These are phyloP conservation scores for Isichthys henryi DNA, from an alignment of 2,113 vertebrate species.

Conservation along the genomic window DNA sequence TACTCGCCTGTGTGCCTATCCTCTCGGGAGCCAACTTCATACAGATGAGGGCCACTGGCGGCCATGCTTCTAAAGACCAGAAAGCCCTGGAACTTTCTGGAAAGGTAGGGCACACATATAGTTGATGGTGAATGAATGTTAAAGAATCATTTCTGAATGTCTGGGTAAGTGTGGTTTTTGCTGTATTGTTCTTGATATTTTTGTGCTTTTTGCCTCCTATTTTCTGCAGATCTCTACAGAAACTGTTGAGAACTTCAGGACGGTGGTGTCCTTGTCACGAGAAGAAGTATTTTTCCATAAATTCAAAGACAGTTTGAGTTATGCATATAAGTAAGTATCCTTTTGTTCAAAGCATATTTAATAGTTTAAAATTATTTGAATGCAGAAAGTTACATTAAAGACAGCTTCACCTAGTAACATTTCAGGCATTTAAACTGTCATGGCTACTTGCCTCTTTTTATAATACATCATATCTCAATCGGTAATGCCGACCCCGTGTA, in stretches of 20 bases:
- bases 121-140: neutral
- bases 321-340: slow-evolving; percentile 63
- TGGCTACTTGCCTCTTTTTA: no score
- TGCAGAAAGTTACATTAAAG: neutral
- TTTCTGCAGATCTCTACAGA: slow-evolving; percentile 69
- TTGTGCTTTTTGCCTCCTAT: neutral
- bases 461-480: neutral
- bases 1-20: slow-evolving; percentile 59
- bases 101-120: slow-evolving; percentile 45
- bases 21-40: slow-evolving; percentile 52
- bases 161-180: neutral
- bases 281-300: slow-evolving; percentile 70
- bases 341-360: neutral
- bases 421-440: neutral
- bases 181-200: neutral
- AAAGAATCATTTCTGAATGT: neutral
- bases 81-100: slow-evolving; percentile 60
- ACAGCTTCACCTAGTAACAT: neutral
- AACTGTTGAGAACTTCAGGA: slow-evolving; percentile 66
- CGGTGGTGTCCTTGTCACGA: slow-evolving; percentile 63
- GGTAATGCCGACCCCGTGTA: neutral
- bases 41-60: slow-evolving; percentile 47
- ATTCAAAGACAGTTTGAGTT: slow-evolving; percentile 58
- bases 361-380: neutral
- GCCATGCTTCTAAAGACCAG: slow-evolving; percentile 59